Evolutionary conservation across 1,140 invertebrate species (phyloP).

Genomic region (Drosophila repletoides): DNA sequence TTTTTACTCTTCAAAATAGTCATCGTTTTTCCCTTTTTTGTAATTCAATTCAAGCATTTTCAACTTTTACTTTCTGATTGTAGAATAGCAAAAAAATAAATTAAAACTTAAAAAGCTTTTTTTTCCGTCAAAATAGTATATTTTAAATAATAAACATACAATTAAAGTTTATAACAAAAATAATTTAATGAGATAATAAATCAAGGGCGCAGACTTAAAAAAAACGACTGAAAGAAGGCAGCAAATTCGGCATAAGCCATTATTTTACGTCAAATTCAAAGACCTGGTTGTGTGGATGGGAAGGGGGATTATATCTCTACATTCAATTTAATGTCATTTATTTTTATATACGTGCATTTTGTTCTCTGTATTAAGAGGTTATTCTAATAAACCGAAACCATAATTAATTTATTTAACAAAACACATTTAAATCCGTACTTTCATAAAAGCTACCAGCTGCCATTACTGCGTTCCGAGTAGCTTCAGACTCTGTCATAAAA

Average conservation of each 20-base stretch:
- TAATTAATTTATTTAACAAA: constrained; percentile 25
- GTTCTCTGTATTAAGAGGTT: too few species aligned
- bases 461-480: constrained; percentile 19
- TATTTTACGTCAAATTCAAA: too few species aligned
- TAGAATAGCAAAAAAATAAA: constrained; percentile 79
- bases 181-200: constrained; percentile 80
- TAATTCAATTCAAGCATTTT: constrained; percentile 65
- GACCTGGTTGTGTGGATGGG: not conserved
- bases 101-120: constrained; percentile 74
- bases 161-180: constrained; percentile 77
- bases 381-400: too few species aligned
- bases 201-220: constrained; percentile 75
- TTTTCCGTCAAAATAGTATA: constrained; percentile 52
- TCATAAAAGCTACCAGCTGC: constrained; percentile 1
- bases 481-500: constrained; percentile 36
- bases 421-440: not conserved
- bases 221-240: constrained; percentile 56
- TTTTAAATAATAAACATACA: constrained; percentile 68
- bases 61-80: constrained; percentile 45
- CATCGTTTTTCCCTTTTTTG: constrained; percentile 54
- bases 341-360: not conserved
- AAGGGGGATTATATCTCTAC: not conserved
- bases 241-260: constrained; percentile 40
- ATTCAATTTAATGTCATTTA: not conserved
- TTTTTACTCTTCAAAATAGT: constrained; percentile 77